Conservation (phyloP, 2,888 invertebrate genomes). For the Atethmia centrago region DNA sequence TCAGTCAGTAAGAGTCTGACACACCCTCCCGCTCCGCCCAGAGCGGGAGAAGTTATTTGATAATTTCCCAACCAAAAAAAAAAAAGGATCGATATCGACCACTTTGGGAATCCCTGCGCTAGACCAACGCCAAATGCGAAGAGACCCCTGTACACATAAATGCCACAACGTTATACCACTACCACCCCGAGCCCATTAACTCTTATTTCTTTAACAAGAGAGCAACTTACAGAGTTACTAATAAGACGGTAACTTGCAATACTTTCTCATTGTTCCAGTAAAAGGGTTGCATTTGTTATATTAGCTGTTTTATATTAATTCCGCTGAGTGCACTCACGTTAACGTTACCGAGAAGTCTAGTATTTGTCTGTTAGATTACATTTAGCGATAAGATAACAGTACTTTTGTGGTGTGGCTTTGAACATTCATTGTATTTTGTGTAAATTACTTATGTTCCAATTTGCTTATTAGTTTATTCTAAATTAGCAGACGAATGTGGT, state of each 20-base stretch:
- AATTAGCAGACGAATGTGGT: too few species aligned
- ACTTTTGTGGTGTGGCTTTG: not conserved
- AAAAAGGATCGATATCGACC: too few species aligned
- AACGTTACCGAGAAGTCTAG: not conserved
- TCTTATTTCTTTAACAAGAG: not conserved
- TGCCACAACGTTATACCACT: not conserved
- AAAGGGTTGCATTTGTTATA: slow-evolving; percentile 23
- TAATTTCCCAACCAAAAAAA: too few species aligned
- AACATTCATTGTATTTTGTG: not conserved
- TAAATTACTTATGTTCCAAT: not conserved
- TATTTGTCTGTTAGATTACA: not conserved
- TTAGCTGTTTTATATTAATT: slow-evolving; percentile 23
- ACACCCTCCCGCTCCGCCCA: too few species aligned
- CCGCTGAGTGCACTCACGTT: slow-evolving; percentile 38
- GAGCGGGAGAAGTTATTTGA: too few species aligned
- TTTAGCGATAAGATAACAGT: not conserved
- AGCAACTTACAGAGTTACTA: slow-evolving; percentile 5
- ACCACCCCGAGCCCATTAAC: slow-evolving; percentile 7
- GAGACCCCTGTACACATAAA: not conserved
- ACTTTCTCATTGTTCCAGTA: slow-evolving; percentile 22
- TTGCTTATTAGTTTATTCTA: too few species aligned
- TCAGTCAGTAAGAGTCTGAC: too few species aligned
- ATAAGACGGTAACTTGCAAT: slow-evolving; percentile 1
- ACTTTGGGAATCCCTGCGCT: too few species aligned
- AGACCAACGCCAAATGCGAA: not conserved